Evolutionary conservation across 2,113 vertebrate genomes (phyloP).

Genomic region (Sorex fumeus): DNA sequence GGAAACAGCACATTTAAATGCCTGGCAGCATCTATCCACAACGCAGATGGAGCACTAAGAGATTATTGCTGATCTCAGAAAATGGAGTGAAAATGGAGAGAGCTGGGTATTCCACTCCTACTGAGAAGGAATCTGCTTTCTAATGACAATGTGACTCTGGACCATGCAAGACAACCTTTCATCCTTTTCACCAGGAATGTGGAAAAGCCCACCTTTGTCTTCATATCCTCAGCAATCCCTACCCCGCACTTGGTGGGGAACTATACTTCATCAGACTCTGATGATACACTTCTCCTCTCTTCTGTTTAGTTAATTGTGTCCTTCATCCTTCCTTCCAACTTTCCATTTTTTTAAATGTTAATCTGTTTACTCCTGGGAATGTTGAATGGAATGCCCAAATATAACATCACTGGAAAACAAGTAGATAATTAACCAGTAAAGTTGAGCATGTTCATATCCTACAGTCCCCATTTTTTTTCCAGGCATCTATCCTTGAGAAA

Average conservation of each 20-base stretch:
- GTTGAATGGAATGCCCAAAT: neutral
- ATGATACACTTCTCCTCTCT: conserved; percentile 8
- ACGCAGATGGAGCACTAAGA: neutral
- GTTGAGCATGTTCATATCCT: neutral
- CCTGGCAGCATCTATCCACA: conserved; percentile 1
- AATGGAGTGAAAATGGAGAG: neutral
- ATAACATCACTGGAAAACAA: conserved; percentile 12
- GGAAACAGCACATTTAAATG: neutral
- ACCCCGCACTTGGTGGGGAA: neutral
- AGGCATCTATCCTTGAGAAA: conserved; percentile 7
- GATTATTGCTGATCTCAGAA: neutral
- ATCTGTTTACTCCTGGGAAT: neutral
- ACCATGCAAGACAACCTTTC: neutral
- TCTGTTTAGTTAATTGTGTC: neutral
- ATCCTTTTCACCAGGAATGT: neutral
- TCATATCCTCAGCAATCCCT: neutral
- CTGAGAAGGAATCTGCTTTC: neutral
- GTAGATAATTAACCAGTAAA: neutral
- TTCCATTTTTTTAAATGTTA: conserved; percentile 29
- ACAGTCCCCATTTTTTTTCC: neutral
- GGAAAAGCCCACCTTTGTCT: neutral
- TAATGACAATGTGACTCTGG: neutral
- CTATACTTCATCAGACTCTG: neutral
- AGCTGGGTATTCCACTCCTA: neutral
- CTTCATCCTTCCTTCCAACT: neutral